These are phyloP conservation scores for Polypterus senegalus DNA, from an alignment of 2,113 vertebrate species.

Conservation along the genomic window DNA sequence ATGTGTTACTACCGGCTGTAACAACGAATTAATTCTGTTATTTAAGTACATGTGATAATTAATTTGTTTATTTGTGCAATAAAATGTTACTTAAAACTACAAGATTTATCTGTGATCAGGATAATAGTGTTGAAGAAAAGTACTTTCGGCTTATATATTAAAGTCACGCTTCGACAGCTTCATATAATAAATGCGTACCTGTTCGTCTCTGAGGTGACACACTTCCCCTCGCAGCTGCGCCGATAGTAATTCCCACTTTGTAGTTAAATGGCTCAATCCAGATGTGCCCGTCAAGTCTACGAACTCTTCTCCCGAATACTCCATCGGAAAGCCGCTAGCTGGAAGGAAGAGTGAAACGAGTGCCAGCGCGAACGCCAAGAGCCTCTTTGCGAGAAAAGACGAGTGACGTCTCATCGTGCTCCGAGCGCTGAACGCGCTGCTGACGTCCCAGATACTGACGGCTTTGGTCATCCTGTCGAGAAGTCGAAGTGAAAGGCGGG, in stretches of 20 bases:
- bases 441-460: no score
- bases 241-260: constrained; percentile 16
- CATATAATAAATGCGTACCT: constrained; percentile 26
- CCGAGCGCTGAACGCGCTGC: no score
- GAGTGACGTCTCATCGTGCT: no score
- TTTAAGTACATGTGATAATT: neutral
- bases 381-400: no score
- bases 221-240: neutral
- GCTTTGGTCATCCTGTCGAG: no score
- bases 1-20: no score
- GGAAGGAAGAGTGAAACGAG: no score
- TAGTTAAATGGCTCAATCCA: neutral
- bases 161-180: neutral
- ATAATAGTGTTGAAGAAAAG: neutral
- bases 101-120: neutral
- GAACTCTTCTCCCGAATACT: constrained; percentile 31
- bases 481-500: no score
- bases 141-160: neutral
- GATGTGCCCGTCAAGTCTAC: neutral
- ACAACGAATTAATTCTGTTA: no score
- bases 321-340: constrained; percentile 5
- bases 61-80: neutral
- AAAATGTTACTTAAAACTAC: neutral
- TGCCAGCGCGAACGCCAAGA: no score
- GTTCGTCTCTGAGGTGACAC: constrained; percentile 10